Conservation (phyloP, 2,113 vertebrate species). For the Pycnonotus jocosus region DNA sequence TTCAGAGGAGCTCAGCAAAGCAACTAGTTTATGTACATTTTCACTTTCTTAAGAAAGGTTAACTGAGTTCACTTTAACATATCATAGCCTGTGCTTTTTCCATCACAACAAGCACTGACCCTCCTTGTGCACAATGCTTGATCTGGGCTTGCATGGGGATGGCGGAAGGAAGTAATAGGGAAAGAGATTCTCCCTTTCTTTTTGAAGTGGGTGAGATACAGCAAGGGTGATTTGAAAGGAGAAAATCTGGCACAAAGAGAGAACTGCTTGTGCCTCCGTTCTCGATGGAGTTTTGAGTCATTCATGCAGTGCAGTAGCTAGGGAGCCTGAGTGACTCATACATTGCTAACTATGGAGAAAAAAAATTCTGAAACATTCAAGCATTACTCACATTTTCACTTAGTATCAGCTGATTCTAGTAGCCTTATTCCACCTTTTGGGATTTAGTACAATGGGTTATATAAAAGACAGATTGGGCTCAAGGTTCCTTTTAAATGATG, state of each 20-base stretch:
- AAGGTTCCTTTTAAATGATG: constrained; percentile 22
- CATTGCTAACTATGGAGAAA: constrained; percentile 64
- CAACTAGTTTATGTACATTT: neutral
- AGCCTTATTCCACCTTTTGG: constrained; percentile 55
- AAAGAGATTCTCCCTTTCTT: neutral
- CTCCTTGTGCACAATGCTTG: neutral
- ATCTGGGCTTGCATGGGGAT: neutral
- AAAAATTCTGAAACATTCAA: constrained; percentile 62
- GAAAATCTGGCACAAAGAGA: constrained; percentile 55
- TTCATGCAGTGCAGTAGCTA: constrained; percentile 63
- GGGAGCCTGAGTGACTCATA: constrained; percentile 71
- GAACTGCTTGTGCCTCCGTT: constrained; percentile 57
- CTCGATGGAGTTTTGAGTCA: constrained; percentile 70
- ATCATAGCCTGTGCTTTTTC: neutral
- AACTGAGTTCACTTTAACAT: neutral
- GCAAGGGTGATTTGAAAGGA: constrained; percentile 50
- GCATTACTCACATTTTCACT: constrained; percentile 69
- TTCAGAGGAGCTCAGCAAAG: neutral
- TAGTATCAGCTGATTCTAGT: constrained; percentile 64
- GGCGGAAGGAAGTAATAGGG: neutral
- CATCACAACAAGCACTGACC: neutral
- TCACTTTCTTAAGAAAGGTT: neutral
- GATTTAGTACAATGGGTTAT: constrained; percentile 52
- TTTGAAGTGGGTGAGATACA: constrained; percentile 37
- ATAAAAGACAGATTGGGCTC: constrained; percentile 32